Percentiles rank a stretch among this genome's conserved stretches.
Conservation (phyloP, 2,797 vertebrate species). For the Thalassophryne amazonica region DNA sequence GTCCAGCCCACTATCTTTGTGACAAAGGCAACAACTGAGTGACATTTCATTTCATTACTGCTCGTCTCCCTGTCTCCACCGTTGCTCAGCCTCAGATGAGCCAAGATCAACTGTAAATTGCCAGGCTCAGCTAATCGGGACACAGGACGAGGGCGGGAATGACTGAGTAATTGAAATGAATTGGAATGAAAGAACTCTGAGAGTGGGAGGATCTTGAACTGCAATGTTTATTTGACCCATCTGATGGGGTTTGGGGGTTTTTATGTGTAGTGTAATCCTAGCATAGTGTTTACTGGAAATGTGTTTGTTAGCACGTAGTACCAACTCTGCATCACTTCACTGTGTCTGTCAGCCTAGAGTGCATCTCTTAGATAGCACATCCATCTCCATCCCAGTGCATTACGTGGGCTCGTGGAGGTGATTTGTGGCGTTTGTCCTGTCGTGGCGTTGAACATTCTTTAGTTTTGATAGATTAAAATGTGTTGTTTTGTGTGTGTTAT, state of each 20-base stretch:
- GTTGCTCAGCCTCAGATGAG: slow-evolving; percentile 61
- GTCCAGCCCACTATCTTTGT: slow-evolving; percentile 36
- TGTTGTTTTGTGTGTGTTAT: slow-evolving; percentile 18
- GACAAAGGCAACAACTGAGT: slow-evolving; percentile 77
- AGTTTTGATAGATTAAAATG: slow-evolving; percentile 63
- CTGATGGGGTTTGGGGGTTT: too few relatives aligned
- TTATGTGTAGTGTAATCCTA: slow-evolving; percentile 52
- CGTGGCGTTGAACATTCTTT: slow-evolving; percentile 52
- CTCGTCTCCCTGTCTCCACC: slow-evolving; percentile 50
- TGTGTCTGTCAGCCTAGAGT: neutral
- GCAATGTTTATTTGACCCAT: slow-evolving; percentile 42
- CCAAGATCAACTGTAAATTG: slow-evolving; percentile 79
- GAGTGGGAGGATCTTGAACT: slow-evolving; percentile 42
- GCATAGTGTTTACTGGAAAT: slow-evolving; percentile 66
- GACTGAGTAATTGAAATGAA: slow-evolving; percentile 69
- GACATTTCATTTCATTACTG: slow-evolving; percentile 80
- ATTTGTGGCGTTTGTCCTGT: slow-evolving; percentile 44
- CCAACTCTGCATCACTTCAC: neutral
- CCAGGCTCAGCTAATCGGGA: slow-evolving; percentile 71
- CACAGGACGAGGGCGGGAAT: slow-evolving; percentile 58
- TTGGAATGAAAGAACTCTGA: slow-evolving; percentile 61
- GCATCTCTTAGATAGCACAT: neutral
- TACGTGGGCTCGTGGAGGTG: slow-evolving; percentile 1
- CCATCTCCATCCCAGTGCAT: slow-evolving; percentile 26
- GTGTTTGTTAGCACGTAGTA: slow-evolving; percentile 45